Evolutionary conservation across 2,797 vertebrate genomes (phyloP).

Genomic region (Lacerta viridis): DNA sequence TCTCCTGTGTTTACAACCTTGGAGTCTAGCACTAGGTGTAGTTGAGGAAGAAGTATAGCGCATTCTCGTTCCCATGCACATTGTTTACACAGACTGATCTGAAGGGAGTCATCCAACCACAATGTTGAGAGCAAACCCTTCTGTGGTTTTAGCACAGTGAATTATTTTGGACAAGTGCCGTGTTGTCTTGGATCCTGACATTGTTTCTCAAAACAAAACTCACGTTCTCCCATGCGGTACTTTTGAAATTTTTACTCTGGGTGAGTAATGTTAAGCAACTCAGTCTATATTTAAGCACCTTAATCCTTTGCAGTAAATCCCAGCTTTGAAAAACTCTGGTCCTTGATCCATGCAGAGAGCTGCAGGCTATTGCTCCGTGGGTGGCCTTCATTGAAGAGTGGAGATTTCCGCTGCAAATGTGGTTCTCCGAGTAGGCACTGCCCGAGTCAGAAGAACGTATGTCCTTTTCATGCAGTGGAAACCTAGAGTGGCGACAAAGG

Average conservation of each 20-base stretch:
- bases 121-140: background rate
- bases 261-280: conserved; percentile 24
- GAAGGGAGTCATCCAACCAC: background rate
- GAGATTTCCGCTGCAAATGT: background rate
- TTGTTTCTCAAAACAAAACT: conserved; percentile 17
- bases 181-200: background rate
- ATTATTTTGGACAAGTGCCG: background rate
- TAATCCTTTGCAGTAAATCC: conserved; percentile 29
- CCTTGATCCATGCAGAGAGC: conserved; percentile 16
- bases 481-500: background rate
- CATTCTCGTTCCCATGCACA: background rate
- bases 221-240: background rate
- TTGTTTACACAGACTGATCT: background rate
- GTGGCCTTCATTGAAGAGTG: conserved; percentile 5
- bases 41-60: no score
- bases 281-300: conserved; percentile 30
- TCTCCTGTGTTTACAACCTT: background rate
- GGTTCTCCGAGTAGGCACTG: background rate
- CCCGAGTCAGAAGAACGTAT: background rate
- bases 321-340: background rate
- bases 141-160: no score
- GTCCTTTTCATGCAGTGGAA: background rate
- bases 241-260: background rate
- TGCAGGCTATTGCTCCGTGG: background rate
- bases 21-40: background rate